Evolutionary conservation across 2,113 vertebrate genomes (phyloP), one percentile per base, ranked within the genome.

Genomic region (Nymphicus hollandicus): DNA sequence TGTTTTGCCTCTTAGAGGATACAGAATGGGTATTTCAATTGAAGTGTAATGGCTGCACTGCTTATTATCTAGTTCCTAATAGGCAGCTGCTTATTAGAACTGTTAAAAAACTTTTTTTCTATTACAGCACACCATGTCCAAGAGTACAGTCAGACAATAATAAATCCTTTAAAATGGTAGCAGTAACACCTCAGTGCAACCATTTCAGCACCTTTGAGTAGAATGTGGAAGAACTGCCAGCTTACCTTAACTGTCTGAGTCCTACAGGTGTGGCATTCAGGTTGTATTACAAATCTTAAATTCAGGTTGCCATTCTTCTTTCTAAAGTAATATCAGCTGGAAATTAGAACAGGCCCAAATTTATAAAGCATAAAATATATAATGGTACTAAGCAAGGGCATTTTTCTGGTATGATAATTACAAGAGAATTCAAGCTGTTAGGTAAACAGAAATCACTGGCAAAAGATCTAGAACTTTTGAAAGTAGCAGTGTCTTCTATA

Each of bases 41-140:
- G 89, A 89, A 86, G 13, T 88, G 81, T 96, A 96, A 97, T 61
- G n/a, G 81, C 72, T 89, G 70, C 31, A 58, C 39, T 86, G 31
- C 35, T 88, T 93, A 53, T 44, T 64, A 87, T 31, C 19, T 89
- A 88, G 60, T 83, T 95, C 41, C 46, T 89, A 91, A 83, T 28
- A 77, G 11, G 24, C 37, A 53, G 19, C 28, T 60, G 12, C 14
- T 77, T 70, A 81, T 90, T 91, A 93, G 35, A 87, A 79, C 9
- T 73, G 18, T 20, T 91, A 31, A 60, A 78, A 71, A 86, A 23
- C 4, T 69, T 29, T 37, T 76, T 88, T 68, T 3, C 29, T 83
- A 23, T 91, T 84, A 46, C 23, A 70, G 50, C 55, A 37, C 35
- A 63, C 60, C 41, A 65, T 5, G 2, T 61, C 18, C 52, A 35